phyloP scores from a whole-genome alignment of 2,797 vertebrate species.

The Tokudaia tokunoshimensis region DNA sequence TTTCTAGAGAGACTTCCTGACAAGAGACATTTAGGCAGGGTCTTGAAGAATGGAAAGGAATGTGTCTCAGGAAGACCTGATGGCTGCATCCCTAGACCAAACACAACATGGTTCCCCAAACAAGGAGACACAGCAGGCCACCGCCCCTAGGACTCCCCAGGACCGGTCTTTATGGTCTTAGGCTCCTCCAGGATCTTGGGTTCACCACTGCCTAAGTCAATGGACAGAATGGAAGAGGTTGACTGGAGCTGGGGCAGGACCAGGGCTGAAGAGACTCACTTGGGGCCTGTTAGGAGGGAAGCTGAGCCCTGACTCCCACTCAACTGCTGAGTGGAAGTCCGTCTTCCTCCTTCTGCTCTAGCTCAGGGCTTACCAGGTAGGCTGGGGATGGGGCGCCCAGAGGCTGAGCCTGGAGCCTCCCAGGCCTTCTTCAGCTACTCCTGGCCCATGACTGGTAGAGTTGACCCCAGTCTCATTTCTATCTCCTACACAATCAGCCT shows the following conservation, averaged over 20 bases:
- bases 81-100: neutral
- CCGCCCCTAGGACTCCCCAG: neutral
- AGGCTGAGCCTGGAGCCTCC: neutral
- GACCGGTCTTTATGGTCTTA: neutral
- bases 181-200: neutral
- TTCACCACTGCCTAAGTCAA: neutral
- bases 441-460: neutral
- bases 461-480: neutral
- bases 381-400: neutral
- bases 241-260: neutral
- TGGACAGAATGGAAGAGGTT: neutral
- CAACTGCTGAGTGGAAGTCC: slow-evolving; percentile 53
- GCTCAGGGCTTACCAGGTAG: slow-evolving; percentile 46
- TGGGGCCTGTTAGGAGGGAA: slow-evolving; percentile 55
- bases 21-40: neutral
- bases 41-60: slow-evolving; percentile 21
- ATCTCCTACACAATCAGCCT: neutral
- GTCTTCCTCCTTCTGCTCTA: slow-evolving; percentile 73
- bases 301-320: slow-evolving; percentile 66
- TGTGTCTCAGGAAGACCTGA: neutral
- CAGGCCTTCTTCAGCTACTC: neutral
- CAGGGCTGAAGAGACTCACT: neutral
- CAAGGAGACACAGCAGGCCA: neutral
- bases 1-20: neutral
- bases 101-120: neutral